Base-by-base conservation (phyloP, 1,140 invertebrate species). In the Antheraea mylitta region DNA sequence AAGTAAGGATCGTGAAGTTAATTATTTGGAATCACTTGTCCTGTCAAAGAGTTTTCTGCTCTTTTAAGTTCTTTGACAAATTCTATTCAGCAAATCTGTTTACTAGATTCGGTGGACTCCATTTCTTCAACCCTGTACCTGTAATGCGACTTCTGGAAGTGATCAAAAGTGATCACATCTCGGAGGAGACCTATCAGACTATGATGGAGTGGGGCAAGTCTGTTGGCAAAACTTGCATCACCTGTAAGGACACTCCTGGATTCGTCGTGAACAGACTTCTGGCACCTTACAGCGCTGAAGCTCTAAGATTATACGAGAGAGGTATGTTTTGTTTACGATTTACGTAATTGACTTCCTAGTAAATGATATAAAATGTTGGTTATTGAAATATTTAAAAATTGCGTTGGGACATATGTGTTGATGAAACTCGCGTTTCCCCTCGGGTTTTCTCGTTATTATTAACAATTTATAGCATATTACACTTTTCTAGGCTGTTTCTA, bases 111-210 rank as follows among this genome's bases (percentile, higher is more conserved):
- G 80, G 84, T 10, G 79, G 97, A 8, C 92, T 98, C 10, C 97
- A 99, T 92, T 98, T 98, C 90, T 98, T 98, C 92, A 98, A 98
- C 90, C 98, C 98, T 3, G 98, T 97, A 7, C 97, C 97, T 0
- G 94, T 98, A 53, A 98, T 98, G 97, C 97, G 97, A 86, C 92
- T 99, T 0, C 87, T 98, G 16, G 97, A 98, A 92, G 94, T 97
- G 18, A 93, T 97, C 36, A 93, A 94, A 66, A 95, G 94, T 45
- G 90, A 93, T 0, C 93, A 96, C 66, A 98, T 96, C 13, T 96
- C 94, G 6, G 95, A 97, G 72, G 95, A 95, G 63, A 97, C 97
- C 0, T 96, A 95, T 83, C 86, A 96, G 53, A 82, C 92, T 9
- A 93, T 98, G 81, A 93, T 96, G 85, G 94, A 93, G 59, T 98